A percentile compares a stretch with the other conserved stretches of the same genome.
phyloP scores from a whole-genome alignment of 1,140 invertebrate species.

The Ceratina australensis region DNA sequence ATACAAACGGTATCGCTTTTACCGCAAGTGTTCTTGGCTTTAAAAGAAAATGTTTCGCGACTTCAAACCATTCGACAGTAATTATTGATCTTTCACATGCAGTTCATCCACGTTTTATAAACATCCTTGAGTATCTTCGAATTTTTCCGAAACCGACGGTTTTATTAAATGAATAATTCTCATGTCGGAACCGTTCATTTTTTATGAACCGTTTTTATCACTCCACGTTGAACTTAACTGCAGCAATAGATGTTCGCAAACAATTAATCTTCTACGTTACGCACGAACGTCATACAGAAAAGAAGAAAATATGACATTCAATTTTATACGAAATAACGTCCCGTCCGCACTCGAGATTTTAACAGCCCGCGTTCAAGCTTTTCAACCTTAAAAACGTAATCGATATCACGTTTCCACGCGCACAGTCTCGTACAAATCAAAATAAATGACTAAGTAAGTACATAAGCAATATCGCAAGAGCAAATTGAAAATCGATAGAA shows the following conservation, averaged over 20 bases:
- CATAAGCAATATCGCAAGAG: background rate
- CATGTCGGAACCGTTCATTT: background rate
- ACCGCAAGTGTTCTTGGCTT: slow-evolving; percentile 11
- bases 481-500: slow-evolving; percentile 26
- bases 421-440: background rate
- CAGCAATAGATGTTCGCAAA: slow-evolving; percentile 32
- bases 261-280: slow-evolving; percentile 7
- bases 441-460: background rate
- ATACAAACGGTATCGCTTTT: slow-evolving; percentile 20
- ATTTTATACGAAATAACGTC: background rate
- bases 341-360: background rate
- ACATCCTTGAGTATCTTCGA: background rate
- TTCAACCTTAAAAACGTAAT: background rate
- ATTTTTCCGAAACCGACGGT: background rate
- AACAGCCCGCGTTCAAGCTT: background rate
- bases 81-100: slow-evolving; percentile 58
- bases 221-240: slow-evolving; percentile 23
- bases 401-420: background rate
- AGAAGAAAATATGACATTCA: background rate
- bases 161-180: background rate
- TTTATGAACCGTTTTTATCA: slow-evolving; percentile 21
- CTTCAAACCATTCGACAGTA: background rate
- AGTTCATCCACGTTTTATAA: background rate
- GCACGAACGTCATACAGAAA: background rate
- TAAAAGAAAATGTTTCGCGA: slow-evolving; percentile 41